These are phyloP conservation scores for Synergus itoensis DNA, from an alignment of 2,888 invertebrate species.

Conservation along the genomic window DNA sequence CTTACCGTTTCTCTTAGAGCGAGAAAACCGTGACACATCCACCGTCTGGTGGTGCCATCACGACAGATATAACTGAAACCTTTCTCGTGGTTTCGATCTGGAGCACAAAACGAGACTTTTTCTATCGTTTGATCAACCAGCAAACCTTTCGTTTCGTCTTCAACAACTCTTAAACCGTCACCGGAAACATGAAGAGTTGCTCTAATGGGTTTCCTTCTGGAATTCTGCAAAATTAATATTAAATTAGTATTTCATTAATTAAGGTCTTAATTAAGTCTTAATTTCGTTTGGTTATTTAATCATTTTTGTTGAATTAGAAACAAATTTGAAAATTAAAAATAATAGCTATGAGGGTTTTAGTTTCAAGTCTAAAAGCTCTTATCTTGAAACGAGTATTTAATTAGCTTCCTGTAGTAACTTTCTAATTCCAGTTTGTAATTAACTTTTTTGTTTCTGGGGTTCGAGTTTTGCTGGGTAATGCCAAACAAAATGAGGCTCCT, in stretches of 20 bases:
- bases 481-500: background rate
- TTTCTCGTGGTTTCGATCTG: constrained; percentile 97
- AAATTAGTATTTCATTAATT: background rate
- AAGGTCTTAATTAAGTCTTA: background rate
- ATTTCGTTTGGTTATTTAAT: background rate
- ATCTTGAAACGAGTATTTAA: background rate
- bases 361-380: background rate
- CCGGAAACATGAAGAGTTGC: constrained; percentile 94
- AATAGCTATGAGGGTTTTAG: background rate
- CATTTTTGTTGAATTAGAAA: background rate
- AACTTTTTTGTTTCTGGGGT: background rate
- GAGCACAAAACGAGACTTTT: constrained; percentile 99
- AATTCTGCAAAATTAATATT: constrained; percentile 82
- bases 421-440: background rate
- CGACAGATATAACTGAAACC: constrained; percentile 99
- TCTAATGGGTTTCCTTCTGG: constrained; percentile 92
- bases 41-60: constrained; percentile 98
- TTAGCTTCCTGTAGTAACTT: background rate
- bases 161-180: constrained; percentile 97
- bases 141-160: constrained; percentile 98
- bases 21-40: constrained; percentile 99
- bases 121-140: constrained; percentile 99
- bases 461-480: background rate
- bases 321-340: background rate
- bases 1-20: constrained; percentile 94